A percentile compares a stretch with the other conserved stretches of the same genome.
These are phyloP conservation scores for Protaetia brevitarsis DNA, from an alignment of 1,140 invertebrate species.

Conservation along the genomic window DNA sequence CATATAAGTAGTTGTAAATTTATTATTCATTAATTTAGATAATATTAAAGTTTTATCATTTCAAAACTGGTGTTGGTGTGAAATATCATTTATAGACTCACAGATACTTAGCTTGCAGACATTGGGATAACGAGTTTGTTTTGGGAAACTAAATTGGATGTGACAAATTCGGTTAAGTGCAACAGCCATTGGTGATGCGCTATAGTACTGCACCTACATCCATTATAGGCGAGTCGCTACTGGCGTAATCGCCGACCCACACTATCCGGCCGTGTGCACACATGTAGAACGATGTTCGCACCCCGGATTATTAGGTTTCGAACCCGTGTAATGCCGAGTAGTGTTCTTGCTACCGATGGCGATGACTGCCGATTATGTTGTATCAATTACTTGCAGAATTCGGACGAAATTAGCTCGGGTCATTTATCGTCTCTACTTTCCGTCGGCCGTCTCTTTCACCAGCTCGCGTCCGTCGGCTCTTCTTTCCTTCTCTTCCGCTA, in stretches of 20 bases:
- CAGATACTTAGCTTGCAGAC: neutral
- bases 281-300: conserved; percentile 16
- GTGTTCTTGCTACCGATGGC: conserved; percentile 13
- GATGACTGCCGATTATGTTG: conserved; percentile 13
- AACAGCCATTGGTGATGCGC: neutral
- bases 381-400: conserved; percentile 18
- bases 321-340: conserved; percentile 1
- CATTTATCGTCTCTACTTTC: conserved; percentile 16
- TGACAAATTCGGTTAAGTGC: conserved; percentile 13
- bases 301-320: conserved; percentile 10
- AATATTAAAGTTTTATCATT: too few relatives aligned
- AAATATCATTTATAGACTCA: too few relatives aligned
- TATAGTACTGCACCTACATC: neutral
- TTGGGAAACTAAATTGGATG: neutral
- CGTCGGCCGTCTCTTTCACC: neutral
- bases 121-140: neutral
- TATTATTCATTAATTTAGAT: too few relatives aligned
- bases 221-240: conserved; percentile 2
- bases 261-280: conserved; percentile 4
- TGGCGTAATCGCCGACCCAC: neutral
- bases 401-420: conserved; percentile 13
- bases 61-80: too few relatives aligned
- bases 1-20: too few relatives aligned
- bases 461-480: neutral
- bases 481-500: neutral